Conservation (phyloP, 2,797 vertebrate genomes). For the Tapera naevia region DNA sequence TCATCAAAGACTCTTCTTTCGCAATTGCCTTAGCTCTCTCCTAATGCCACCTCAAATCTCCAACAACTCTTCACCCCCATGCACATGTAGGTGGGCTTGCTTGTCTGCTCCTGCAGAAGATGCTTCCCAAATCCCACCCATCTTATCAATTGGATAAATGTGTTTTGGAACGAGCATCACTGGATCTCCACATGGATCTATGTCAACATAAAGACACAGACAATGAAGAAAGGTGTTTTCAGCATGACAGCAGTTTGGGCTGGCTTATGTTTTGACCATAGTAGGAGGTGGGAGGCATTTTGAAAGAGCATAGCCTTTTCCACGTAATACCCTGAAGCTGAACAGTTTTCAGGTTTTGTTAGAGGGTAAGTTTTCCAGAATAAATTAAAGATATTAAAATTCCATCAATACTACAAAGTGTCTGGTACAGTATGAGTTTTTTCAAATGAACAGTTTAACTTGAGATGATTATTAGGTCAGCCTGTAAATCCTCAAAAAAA, state of each 20-base stretch:
- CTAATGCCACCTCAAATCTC: not conserved
- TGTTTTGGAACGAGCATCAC: not conserved
- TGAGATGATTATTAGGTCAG: not conserved
- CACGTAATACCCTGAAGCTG: not conserved
- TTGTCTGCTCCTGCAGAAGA: accelerated
- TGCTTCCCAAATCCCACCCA: not conserved
- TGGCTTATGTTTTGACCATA: not conserved
- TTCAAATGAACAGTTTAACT: not conserved
- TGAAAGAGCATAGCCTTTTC: not conserved
- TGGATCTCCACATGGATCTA: not conserved
- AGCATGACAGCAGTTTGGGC: not conserved
- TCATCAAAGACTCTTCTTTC: not conserved
- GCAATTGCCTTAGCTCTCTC: not conserved
- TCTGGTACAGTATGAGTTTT: not conserved
- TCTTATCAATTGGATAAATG: accelerated
- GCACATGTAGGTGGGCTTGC: accelerated
- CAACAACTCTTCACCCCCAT: accelerated
- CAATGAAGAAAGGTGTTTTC: not conserved
- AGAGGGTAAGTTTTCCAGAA: not conserved
- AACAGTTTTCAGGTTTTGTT: not conserved
- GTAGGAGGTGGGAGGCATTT: not conserved
- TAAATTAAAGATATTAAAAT: not conserved
- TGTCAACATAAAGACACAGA: not conserved
- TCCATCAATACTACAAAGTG: not conserved
- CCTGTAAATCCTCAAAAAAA: not conserved